Conservation (phyloP, 2,113 vertebrate genomes). For the Psettodes erumei region DNA sequence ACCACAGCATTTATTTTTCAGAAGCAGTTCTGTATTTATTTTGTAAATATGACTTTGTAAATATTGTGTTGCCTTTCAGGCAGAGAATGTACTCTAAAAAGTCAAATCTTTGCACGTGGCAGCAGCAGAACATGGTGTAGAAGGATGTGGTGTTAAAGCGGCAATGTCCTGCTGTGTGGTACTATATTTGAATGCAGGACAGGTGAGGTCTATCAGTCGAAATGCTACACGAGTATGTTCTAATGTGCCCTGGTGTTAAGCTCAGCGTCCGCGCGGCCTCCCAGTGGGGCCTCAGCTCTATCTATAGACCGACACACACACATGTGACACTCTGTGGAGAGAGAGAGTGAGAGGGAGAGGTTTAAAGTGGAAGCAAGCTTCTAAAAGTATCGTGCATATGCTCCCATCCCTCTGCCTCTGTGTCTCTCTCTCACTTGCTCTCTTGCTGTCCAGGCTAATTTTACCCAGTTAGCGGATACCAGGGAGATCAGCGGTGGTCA, state of each 20-base stretch:
- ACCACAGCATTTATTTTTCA: neutral
- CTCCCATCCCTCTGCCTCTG: conserved; percentile 44
- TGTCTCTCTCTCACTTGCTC: neutral
- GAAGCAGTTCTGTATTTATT: too few relatives aligned
- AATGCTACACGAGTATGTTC: conserved; percentile 23
- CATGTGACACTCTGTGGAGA: conserved; percentile 50
- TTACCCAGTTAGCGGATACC: conserved; percentile 72
- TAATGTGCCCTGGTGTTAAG: conserved; percentile 20
- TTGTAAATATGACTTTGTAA: neutral
- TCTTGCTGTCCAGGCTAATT: conserved; percentile 50
- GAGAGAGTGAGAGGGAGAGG: conserved; percentile 69
- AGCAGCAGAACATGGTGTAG: neutral
- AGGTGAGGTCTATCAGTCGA: conserved; percentile 39
- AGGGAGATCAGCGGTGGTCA: conserved; percentile 65
- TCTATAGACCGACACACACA: conserved; percentile 63
- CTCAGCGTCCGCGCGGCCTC: conserved; percentile 23
- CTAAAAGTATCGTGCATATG: conserved; percentile 69
- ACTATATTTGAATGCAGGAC: conserved; percentile 36
- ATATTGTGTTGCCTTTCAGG: neutral
- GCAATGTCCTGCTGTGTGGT: neutral
- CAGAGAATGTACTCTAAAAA: neutral
- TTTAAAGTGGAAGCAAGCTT: conserved; percentile 58
- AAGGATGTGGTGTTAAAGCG: neutral
- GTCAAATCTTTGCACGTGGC: neutral
- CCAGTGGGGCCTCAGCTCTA: conserved; percentile 55